Evolutionary conservation across 2,113 vertebrate species (phyloP).

Genomic region (Marmota flaviventris): DNA sequence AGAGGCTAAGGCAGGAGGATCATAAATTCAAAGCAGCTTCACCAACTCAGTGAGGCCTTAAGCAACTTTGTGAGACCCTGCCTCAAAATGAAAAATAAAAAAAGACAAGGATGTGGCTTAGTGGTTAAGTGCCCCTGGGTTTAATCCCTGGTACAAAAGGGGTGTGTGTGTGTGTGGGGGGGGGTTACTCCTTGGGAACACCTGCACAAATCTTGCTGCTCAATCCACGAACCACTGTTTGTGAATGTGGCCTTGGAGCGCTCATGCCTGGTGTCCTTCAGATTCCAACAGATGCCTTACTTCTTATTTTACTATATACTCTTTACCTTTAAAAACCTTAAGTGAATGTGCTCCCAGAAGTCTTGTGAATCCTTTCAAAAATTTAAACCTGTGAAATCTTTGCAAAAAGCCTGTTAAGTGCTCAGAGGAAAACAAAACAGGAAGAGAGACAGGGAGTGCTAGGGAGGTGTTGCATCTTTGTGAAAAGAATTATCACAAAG

Average conservation of each 20-base stretch:
- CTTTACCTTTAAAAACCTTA: constrained; percentile 31
- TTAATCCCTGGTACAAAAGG: too few relatives aligned
- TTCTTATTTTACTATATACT: background rate
- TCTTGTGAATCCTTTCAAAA: background rate
- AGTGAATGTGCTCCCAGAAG: background rate
- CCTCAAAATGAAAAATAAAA: too few relatives aligned
- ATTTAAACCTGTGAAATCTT: background rate
- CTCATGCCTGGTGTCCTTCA: background rate
- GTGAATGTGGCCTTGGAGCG: background rate
- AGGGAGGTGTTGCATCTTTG: background rate
- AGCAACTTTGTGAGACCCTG: too few relatives aligned
- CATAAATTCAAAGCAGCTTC: too few relatives aligned
- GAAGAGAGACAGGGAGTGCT: background rate
- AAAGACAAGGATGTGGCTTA: too few relatives aligned
- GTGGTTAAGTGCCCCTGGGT: too few relatives aligned
- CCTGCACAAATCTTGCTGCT: background rate
- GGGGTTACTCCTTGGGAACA: background rate
- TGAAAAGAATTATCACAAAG: background rate
- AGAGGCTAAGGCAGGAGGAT: too few relatives aligned
- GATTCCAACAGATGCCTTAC: background rate
- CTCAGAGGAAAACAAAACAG: background rate
- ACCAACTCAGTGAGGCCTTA: too few relatives aligned
- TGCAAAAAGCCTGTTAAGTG: background rate
- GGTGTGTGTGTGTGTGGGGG: too few relatives aligned
- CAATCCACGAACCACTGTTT: background rate